A percentile compares a stretch with the other conserved stretches of the same genome.
Conservation (phyloP, 2,113 vertebrate species). For the Athene cunicularia region DNA sequence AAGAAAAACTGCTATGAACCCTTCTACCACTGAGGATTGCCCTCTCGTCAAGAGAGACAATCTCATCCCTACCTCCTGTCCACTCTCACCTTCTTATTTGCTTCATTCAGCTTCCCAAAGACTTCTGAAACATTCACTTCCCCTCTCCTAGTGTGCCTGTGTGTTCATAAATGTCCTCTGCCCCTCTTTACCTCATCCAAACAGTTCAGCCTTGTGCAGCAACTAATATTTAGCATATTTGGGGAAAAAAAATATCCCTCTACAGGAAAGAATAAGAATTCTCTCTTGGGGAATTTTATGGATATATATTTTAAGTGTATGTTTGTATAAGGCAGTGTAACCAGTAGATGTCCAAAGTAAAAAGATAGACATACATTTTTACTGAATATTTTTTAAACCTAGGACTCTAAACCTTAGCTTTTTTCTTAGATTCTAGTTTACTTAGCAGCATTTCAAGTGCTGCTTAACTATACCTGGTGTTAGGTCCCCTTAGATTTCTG, state of each 20-base stretch:
- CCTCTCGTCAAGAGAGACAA: rapidly evolving
- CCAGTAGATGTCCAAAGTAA: not conserved
- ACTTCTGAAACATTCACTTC: not conserved
- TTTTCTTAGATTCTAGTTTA: not conserved
- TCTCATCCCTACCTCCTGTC: not conserved
- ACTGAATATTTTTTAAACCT: not conserved
- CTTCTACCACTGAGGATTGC: not conserved
- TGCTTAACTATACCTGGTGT: not conserved
- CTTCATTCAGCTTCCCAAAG: not conserved
- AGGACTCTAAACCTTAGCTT: not conserved
- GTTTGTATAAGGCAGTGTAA: not conserved
- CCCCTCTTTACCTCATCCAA: not conserved
- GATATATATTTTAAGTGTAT: not conserved
- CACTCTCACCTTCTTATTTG: not conserved
- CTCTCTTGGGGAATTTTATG: not conserved
- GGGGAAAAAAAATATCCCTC: not conserved
- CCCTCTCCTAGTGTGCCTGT: not conserved
- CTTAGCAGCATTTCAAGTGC: not conserved
- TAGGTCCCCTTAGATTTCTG: not conserved
- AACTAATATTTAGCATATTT: not conserved
- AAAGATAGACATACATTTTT: not conserved
- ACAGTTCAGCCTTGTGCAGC: not conserved
- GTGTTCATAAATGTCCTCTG: not conserved
- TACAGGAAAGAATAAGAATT: not conserved
- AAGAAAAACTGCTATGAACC: not conserved